Conservation (phyloP, 2,113 vertebrate species). For the Catagonus wagneri region DNA sequence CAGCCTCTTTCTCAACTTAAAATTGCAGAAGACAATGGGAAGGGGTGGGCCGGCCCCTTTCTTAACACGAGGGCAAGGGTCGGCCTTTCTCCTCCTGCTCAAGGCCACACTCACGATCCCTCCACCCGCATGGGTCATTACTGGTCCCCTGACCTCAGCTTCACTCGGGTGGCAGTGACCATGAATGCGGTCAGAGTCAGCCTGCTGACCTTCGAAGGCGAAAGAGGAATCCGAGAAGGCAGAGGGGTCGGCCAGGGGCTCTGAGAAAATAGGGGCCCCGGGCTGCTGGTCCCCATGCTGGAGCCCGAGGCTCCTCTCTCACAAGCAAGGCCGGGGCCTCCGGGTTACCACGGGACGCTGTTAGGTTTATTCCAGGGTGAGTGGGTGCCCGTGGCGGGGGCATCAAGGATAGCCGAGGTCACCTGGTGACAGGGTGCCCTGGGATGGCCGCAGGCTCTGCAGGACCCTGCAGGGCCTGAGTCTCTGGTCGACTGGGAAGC, state of each 20-base stretch:
- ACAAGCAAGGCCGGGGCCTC: not conserved
- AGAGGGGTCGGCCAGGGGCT: not conserved
- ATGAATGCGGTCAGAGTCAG: not conserved
- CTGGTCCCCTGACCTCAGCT: not conserved
- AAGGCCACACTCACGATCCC: not conserved
- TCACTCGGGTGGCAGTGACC: not conserved
- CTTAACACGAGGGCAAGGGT: not conserved
- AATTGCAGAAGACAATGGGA: not conserved
- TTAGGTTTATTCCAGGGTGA: conserved; percentile 77
- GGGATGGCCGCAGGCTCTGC: not conserved
- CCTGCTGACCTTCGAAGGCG: not conserved
- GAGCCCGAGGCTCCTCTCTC: not conserved
- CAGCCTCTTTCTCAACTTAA: conserved; percentile 5
- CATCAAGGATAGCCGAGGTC: not conserved
- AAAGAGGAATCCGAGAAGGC: not conserved
- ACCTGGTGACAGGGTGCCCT: not conserved
- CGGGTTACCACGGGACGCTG: conserved; percentile 38
- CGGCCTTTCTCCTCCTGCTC: not conserved
- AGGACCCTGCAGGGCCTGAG: not conserved
- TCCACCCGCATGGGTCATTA: not conserved
- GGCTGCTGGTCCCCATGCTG: not conserved
- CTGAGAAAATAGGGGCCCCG: not conserved
- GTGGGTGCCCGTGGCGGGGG: not conserved
- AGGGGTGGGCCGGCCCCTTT: not conserved
- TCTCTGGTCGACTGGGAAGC: not conserved